Evolutionary conservation across 2,113 vertebrate species (phyloP).

Genomic region (Polypterus bichir): DNA sequence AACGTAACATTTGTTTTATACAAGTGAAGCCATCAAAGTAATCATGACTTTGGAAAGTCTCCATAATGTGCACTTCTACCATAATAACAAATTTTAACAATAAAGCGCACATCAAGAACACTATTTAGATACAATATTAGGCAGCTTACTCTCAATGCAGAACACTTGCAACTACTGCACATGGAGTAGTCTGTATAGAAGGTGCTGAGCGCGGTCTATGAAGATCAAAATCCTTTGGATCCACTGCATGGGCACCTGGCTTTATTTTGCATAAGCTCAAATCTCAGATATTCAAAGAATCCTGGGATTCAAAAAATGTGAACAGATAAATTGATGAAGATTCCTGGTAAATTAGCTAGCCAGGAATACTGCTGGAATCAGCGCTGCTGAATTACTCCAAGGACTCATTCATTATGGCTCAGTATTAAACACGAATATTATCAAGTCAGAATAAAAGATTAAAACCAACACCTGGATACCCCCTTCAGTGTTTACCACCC

Average conservation of each 20-base stretch:
- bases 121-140: conserved; percentile 73
- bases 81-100: conserved; percentile 86
- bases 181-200: conserved; percentile 29
- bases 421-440: background rate
- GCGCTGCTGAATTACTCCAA: background rate
- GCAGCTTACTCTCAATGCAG: conserved; percentile 41
- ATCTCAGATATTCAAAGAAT: background rate
- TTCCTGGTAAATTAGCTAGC: background rate
- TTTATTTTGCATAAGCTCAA: background rate
- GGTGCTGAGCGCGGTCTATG: conserved; percentile 28
- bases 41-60: conserved; percentile 47
- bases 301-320: background rate
- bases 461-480: no score
- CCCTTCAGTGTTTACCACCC: no score
- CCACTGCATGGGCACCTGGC: background rate
- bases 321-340: background rate
- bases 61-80: conserved; percentile 77
- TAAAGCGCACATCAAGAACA: conserved; percentile 42
- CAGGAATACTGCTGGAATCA: background rate
- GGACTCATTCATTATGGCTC: background rate
- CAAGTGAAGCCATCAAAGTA: conserved; percentile 80
- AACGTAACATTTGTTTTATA: conserved; percentile 40
- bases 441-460: no score
- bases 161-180: conserved; percentile 12
- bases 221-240: conserved; percentile 17